Evolutionary conservation across 1,140 invertebrate species (phyloP).

Genomic region (Pachypsylla venusta): DNA sequence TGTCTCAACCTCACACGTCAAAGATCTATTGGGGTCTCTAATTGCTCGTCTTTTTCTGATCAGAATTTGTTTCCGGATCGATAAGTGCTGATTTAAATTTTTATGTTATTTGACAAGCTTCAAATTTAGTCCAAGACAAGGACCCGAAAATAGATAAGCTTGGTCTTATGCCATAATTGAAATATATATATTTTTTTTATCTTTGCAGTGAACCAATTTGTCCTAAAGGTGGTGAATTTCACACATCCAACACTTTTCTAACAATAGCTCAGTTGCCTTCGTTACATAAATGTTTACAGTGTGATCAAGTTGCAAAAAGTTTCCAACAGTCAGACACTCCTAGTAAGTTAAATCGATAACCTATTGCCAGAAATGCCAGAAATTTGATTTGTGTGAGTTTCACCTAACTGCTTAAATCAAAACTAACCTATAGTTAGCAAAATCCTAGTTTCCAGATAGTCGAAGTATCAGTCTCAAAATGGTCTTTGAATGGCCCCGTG

Average conservation of each 20-base stretch:
- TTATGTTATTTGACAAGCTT: background rate
- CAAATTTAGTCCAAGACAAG: too few species aligned
- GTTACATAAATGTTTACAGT: background rate
- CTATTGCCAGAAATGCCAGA: too few species aligned
- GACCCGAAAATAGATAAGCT: too few species aligned
- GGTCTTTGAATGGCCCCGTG: too few species aligned
- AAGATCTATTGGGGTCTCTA: too few species aligned
- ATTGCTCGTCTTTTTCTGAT: background rate
- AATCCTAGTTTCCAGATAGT: too few species aligned
- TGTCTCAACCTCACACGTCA: too few species aligned
- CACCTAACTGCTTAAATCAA: too few species aligned
- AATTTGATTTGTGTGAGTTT: too few species aligned
- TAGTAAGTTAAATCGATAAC: background rate
- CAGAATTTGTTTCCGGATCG: background rate
- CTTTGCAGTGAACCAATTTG: background rate
- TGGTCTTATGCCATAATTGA: background rate
- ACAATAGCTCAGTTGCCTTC: background rate
- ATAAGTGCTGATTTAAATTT: background rate
- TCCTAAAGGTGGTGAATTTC: background rate
- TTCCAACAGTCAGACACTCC: too few species aligned
- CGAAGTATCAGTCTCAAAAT: too few species aligned
- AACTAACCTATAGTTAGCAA: too few species aligned
- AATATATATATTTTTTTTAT: background rate
- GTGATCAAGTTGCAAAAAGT: background rate
- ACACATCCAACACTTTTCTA: conserved; percentile 5